Evolutionary conservation across 2,797 vertebrate species (phyloP).

Genomic region (Rousettus madagascariensis): DNA sequence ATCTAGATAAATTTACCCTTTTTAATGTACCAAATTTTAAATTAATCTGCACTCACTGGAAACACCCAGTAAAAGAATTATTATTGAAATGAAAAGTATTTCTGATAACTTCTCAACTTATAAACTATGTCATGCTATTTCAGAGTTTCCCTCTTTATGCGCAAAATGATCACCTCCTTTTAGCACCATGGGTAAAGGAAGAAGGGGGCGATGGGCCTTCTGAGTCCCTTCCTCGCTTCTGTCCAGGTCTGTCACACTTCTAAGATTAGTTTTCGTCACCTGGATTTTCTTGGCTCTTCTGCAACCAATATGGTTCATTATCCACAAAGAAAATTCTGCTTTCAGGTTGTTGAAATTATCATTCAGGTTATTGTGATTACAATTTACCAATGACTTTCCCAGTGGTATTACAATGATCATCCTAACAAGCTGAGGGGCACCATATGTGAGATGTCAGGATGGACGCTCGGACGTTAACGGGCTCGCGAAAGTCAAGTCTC

Average conservation of each 20-base stretch:
- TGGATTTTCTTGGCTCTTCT: neutral
- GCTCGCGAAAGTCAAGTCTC: neutral
- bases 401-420: neutral
- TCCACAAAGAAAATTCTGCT: neutral
- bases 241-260: neutral
- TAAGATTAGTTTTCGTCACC: neutral
- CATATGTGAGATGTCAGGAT: neutral
- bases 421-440: neutral
- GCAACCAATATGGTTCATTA: neutral
- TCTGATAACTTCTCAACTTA: neutral
- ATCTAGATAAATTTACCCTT: neutral
- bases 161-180: neutral
- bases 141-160: neutral
- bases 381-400: neutral
- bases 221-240: neutral
- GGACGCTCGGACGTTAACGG: neutral
- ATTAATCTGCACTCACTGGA: neutral
- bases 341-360: neutral
- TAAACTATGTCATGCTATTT: neutral
- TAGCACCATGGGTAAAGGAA: neutral
- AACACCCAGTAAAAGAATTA: neutral
- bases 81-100: neutral
- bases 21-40: neutral
- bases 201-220: neutral
- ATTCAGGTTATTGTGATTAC: neutral